These are phyloP conservation scores for Panthera leo DNA, from an alignment of 2,113 vertebrate species.

Conservation along the genomic window DNA sequence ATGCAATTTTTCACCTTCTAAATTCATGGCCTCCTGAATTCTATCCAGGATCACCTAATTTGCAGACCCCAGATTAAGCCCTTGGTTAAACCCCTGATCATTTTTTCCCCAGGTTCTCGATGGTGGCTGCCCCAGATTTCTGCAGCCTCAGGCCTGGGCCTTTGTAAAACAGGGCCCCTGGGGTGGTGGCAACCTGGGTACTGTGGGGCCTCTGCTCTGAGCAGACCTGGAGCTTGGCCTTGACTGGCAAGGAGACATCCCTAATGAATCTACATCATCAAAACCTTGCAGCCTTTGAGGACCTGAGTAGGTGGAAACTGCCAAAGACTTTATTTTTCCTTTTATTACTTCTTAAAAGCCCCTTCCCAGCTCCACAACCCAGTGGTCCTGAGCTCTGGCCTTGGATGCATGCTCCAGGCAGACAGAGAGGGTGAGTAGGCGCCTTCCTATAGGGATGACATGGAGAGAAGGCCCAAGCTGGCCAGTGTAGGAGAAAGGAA, in stretches of 20 bases:
- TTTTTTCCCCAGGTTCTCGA: conserved; percentile 54
- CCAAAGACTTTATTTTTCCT: background rate
- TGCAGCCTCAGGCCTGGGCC: conserved; percentile 19
- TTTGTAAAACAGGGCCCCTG: background rate
- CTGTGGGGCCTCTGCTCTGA: background rate
- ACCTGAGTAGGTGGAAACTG: conserved; percentile 34
- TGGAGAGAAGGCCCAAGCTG: background rate
- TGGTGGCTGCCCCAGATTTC: conserved; percentile 62
- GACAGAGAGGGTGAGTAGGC: background rate
- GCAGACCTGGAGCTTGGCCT: background rate
- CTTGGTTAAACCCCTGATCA: background rate
- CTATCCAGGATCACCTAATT: background rate
- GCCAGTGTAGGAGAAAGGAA: background rate
- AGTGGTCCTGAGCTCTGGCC: background rate
- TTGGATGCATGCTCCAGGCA: background rate
- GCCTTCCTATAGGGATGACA: background rate
- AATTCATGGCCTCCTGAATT: background rate
- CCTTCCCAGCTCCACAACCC: background rate
- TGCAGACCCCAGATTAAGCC: background rate
- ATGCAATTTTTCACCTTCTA: background rate
- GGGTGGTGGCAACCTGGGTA: background rate
- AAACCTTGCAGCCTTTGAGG: conserved; percentile 3
- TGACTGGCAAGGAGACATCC: background rate
- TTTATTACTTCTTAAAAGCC: conserved; percentile 11
- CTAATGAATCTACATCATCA: conserved; percentile 20